These are phyloP conservation scores for Pogoniulus pusillus DNA, from an alignment of 2,797 vertebrate genomes.

Conservation along the genomic window DNA sequence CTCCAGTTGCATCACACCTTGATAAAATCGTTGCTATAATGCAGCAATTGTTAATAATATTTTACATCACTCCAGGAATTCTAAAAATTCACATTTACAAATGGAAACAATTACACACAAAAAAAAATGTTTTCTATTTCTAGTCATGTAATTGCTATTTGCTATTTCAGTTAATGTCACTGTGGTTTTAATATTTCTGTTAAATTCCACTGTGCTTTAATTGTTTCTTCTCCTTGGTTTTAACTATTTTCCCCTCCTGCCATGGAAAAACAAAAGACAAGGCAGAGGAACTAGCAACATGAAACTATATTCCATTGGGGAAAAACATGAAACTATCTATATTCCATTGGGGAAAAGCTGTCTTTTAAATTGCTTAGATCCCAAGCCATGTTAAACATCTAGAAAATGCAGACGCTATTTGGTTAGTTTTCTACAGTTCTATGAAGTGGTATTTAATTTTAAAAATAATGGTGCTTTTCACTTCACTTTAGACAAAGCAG, in stretches of 20 bases:
- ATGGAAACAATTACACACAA: background rate
- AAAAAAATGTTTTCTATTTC: background rate
- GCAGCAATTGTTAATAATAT: background rate
- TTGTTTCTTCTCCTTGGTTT: background rate
- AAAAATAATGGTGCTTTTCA: background rate
- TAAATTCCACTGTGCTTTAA: background rate
- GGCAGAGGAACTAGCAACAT: background rate
- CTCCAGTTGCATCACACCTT: background rate
- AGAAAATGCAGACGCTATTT: background rate
- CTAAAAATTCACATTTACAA: background rate
- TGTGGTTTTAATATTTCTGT: background rate
- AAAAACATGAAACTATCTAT: slow-evolving; percentile 11
- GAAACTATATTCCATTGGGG: background rate
- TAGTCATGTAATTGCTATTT: background rate
- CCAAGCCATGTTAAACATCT: background rate
- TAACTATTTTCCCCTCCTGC: background rate
- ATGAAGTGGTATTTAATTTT: background rate
- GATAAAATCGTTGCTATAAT: background rate
- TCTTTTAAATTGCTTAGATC: background rate
- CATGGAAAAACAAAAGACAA: background rate
- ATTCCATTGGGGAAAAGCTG: background rate
- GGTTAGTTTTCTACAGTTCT: background rate
- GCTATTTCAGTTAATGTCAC: background rate
- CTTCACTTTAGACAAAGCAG: background rate
- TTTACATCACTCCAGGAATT: background rate